Evolutionary conservation across 2,888 invertebrate species (phyloP), one percentile per base, ranked within the genome.

Genomic region (Mesorhabditis belari): DNA sequence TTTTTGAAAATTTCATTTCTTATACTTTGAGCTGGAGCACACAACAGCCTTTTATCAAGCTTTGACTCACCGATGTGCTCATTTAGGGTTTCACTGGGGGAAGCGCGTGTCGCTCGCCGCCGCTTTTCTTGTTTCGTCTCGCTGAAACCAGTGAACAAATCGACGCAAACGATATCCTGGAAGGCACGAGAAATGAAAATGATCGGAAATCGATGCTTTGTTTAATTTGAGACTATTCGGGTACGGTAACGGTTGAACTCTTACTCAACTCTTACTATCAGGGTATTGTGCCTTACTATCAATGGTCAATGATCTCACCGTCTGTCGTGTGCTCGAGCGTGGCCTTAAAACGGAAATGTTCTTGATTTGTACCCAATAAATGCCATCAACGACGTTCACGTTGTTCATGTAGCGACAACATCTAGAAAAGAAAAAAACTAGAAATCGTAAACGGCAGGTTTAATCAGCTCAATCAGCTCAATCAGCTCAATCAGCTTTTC

Each of bases 401-500:
- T 74, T 74, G 61, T 74, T 74, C 55, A 72, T 55, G 61, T 67
- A 74, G 9, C 74, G 66, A 49, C 68, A 70, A 54, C 71, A 68
- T 49, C 71, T 73, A 64, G 50, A 73, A 67, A 51, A 25, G 4
- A 58, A 5, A 21, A 23, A 23, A 35, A 57, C 27, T 53, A 21
- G 24, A 53, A 26, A 50, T 27, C n/a, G 55, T 29, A 54, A 12
- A 6, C 27, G 23, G 27, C 24, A 54, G n/a, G 27, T 54, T 53
- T 24, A 19, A 17, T 28, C 5, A 12, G 54, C 49, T 19, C 49
- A 26, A n/a, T 9, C 23, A 57, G 25, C 4, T 57, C 5, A 23
- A 12, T 27, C 19, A 24, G 5, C 27, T 55, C 23, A 26, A 35
- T 55, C 27, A 29, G 19, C 28, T 44, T 3, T 5, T 3, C 12